Conservation (phyloP, 2,888 invertebrate genomes). For the Pollenia griseotomentosa region DNA sequence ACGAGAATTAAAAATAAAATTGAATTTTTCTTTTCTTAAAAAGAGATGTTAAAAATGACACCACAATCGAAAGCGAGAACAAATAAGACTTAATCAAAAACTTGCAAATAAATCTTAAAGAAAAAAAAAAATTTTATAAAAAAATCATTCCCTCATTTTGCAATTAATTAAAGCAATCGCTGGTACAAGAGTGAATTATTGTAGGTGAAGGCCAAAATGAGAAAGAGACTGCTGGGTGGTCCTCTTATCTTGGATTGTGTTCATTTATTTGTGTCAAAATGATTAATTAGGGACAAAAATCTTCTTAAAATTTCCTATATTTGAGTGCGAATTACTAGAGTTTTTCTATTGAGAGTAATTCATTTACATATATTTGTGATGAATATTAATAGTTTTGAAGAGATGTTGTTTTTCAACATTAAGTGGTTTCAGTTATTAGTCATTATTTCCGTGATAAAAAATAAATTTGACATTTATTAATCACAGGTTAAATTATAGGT, state of each 20-base stretch:
- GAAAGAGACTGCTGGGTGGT: neutral
- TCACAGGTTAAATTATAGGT: no score
- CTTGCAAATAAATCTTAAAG: neutral
- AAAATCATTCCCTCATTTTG: neutral
- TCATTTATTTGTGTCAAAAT: slow-evolving; percentile 26
- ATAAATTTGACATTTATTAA: no score
- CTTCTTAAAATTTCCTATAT: neutral
- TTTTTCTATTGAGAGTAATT: no score
- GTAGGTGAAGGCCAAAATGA: slow-evolving; percentile 22
- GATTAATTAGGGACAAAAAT: slow-evolving; percentile 26
- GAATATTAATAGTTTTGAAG: no score
- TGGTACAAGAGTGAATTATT: neutral
- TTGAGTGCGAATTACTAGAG: no score
- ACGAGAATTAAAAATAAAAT: slow-evolving; percentile 6
- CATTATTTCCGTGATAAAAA: no score
- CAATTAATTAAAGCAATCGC: slow-evolving; percentile 49
- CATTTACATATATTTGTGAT: no score
- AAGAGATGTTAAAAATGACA: slow-evolving; percentile 5
- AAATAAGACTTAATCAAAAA: neutral
- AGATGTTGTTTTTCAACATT: no score
- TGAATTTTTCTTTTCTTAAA: neutral
- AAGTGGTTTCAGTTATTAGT: no score
- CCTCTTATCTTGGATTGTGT: neutral
- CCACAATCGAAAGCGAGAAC: neutral
- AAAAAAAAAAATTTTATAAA: neutral